Evolutionary conservation across 2,113 vertebrate genomes (phyloP), one percentile per base, ranked within the genome.

Genomic region (Microtus oregoni): DNA sequence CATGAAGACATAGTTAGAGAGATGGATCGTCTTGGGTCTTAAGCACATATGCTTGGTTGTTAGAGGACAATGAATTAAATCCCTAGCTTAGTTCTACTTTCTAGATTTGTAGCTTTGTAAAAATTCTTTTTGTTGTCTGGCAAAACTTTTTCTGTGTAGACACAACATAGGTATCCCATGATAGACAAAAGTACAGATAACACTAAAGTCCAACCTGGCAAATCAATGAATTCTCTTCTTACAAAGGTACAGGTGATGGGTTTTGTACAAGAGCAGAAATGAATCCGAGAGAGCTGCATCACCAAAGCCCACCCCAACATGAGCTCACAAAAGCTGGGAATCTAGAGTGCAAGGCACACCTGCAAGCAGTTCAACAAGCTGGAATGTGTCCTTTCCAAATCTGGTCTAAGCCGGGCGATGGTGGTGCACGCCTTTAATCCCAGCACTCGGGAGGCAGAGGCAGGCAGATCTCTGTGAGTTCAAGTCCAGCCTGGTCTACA

Each of bases 21-120:
- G 0, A 65, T 0, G 6, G 15, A 7, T 0, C 67, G 4, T 77
- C 67, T 11, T 13, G 50, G 8, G 26, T 30, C 28, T 0, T 30
- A 26, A 73, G 35, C 22, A n/a, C 6, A 75, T 38, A 20, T 19
- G 19, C 35, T 35, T 50, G 44, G 12, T 8, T 73, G 72, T 75
- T 44, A n/a, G 38, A 20, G 19, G n/a, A 6, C 19, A 28, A 65
- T 15, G 2, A 55, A 28, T 55, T 92, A 82, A 52, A 91, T 75
- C 72, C 50, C 72, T 68, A 32, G 50, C 19, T 52, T 50, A 20
- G 61, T 2, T 93, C 68, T 13, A 44, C 72, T 92, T 77, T 86
- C 52, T 76, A 65, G 22, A 22, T 26, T 83, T 70, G 9, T 30
- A 32, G 28, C 10, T 93, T 95, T 89, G 20, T 92, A 22, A 19